Evolutionary conservation across 2,888 invertebrate genomes (phyloP), one percentile per base, ranked within the genome.

Genomic region (Sesia apiformis): DNA sequence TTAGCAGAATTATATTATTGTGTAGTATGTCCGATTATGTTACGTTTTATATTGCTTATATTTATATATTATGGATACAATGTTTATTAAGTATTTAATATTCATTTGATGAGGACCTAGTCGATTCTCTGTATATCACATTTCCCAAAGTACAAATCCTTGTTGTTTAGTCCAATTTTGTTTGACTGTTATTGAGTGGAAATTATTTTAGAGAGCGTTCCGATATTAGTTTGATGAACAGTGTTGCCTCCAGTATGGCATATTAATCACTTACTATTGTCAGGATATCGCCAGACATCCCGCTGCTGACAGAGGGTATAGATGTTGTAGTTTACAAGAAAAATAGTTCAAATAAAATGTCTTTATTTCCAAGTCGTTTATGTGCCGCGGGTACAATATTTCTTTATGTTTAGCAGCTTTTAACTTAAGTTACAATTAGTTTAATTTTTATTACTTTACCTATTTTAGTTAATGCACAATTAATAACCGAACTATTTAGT

Each of bases 151-250:
- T 90, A 90, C 90, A 90, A 90, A 90, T 87, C 85, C 90, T 90
- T 90, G 90, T 90, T 90, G 89, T 90, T 90, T 90, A 90, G 90
- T 90, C 88, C 88, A 90, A 90, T 90, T 89, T 88, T 89, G 85
- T 88, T 89, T 89, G 78, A 84, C 81, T 88, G 89, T 89, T 88
- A 85, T 83, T 81, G 78, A 84, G 82, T 86, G 81, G 77, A 87
- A 87, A 88, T 88, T 87, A 85, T 82, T 88, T 87, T 87, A 86
- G 76, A 69, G 70, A 69, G 69, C 70, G 72, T 62, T 7, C 42
- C 23, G 23, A 23, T 23, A 23, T 23, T 23, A 23, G 23, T 23
- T 23, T 23, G 23, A 23, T 23, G 23, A 23, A 23, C 23, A 2
- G 1, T 1, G 23, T 23, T 23, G 23, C 23, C 23, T 23, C 23